A percentile compares a stretch with the other conserved stretches of the same genome.
Conservation (phyloP, 92 coral and sea anemone genomes). For the Blastomussa wellsi region DNA sequence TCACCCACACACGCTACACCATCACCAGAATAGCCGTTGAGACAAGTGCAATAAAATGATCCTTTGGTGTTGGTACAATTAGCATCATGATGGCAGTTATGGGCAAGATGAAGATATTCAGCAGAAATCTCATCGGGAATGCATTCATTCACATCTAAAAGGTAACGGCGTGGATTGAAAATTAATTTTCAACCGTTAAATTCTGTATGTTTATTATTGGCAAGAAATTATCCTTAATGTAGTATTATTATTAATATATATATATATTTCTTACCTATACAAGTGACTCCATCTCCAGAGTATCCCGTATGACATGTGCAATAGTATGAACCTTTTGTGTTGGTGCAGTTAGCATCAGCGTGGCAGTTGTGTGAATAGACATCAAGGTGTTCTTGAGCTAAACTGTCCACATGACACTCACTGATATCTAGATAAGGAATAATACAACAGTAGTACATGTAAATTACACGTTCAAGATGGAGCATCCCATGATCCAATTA, state of each 20-base stretch:
- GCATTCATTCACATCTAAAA: slow-evolving; percentile 59
- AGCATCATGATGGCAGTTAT: slow-evolving; percentile 71
- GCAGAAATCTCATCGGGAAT: slow-evolving; percentile 16
- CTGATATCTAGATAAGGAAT: slow-evolving; percentile 8
- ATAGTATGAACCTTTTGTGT: slow-evolving; percentile 80
- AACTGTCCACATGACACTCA: slow-evolving; percentile 16
- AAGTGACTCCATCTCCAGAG: slow-evolving; percentile 77
- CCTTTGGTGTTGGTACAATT: slow-evolving; percentile 79
- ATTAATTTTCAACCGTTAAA: background rate
- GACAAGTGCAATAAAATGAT: slow-evolving; percentile 73
- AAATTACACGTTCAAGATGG: background rate
- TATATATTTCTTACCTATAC: slow-evolving; percentile 27
- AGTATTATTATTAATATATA: background rate
- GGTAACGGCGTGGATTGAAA: background rate
- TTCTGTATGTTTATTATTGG: background rate
- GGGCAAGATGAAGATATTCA: slow-evolving; percentile 29
- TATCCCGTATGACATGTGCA: slow-evolving; percentile 77
- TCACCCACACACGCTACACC: slow-evolving; percentile 76
- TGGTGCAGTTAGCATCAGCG: slow-evolving; percentile 72
- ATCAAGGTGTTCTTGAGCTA: background rate
- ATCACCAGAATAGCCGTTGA: slow-evolving; percentile 72
- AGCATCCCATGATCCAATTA: background rate
- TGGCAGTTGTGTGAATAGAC: slow-evolving; percentile 49
- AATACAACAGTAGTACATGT: background rate
- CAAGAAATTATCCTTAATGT: background rate